These are phyloP conservation scores for Tuberolachnus salignus DNA, from an alignment of 2,888 invertebrate species.

Conservation along the genomic window DNA sequence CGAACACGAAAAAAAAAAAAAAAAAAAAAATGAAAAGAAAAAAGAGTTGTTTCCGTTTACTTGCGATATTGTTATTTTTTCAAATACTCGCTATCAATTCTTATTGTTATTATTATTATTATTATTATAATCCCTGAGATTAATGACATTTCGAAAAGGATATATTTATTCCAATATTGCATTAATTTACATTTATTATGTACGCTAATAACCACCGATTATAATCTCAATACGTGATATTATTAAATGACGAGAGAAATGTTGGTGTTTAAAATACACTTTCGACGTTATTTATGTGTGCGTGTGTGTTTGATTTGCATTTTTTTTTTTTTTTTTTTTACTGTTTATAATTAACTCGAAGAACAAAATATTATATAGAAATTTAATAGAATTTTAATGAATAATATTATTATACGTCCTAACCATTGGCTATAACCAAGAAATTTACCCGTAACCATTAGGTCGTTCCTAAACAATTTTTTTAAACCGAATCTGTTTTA, in stretches of 20 bases:
- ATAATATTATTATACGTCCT: no score
- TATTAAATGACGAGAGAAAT: neutral
- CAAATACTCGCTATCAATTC: neutral
- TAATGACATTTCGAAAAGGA: neutral
- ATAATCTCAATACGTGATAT: neutral
- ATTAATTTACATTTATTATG: conserved; percentile 21
- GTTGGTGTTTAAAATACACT: neutral
- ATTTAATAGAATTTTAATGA: no score
- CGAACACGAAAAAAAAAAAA: neutral
- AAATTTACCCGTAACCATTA: no score
- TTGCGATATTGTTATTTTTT: neutral
- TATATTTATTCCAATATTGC: neutral
- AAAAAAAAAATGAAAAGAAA: neutral
- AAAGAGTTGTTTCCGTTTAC: neutral
- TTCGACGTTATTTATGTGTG: neutral
- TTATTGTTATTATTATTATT: neutral
- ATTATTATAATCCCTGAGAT: neutral
- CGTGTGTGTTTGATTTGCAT: neutral
- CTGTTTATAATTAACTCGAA: no score
- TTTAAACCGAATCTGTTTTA: no score
- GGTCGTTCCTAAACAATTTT: no score
- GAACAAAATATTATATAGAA: neutral
- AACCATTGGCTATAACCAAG: no score
- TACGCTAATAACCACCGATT: neutral
- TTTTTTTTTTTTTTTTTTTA: neutral